phyloP scores from a whole-genome alignment of 2,888 invertebrate species.

The Rhorus exstirpatorius region DNA sequence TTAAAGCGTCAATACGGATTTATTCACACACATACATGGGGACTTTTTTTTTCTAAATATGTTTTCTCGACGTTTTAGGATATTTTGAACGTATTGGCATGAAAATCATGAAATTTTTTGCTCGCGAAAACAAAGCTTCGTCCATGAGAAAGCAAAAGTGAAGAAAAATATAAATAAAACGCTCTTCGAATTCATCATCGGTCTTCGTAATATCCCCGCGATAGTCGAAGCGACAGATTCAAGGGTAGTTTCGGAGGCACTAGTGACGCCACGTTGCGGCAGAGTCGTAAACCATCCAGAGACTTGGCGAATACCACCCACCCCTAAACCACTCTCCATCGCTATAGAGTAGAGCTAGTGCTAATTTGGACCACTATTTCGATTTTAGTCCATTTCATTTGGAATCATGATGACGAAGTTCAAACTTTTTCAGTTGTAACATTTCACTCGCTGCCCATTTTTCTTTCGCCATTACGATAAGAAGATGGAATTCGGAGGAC shows the following conservation, averaged over 20 bases:
- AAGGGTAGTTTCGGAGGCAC: constrained; percentile 74
- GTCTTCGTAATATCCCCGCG: not conserved
- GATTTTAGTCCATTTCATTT: constrained; percentile 19
- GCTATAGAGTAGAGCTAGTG: constrained; percentile 11
- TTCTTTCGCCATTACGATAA: not conserved
- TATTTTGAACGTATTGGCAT: no score
- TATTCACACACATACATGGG: no score
- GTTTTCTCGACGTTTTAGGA: no score
- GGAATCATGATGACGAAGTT: no score
- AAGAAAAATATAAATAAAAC: constrained; percentile 3
- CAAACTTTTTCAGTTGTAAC: not conserved
- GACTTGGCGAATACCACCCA: constrained; percentile 57
- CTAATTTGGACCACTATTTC: constrained; percentile 15
- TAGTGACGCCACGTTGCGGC: constrained; percentile 85
- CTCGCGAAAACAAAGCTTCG: no score
- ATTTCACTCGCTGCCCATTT: constrained; percentile 43
- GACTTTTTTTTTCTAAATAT: no score
- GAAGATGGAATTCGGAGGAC: no score
- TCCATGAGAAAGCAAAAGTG: no score
- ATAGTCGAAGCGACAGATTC: constrained; percentile 51
- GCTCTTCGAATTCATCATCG: constrained; percentile 7
- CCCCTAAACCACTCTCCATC: constrained; percentile 78
- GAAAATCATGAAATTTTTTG: no score
- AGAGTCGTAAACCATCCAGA: constrained; percentile 80
- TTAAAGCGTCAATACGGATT: no score